Base-by-base conservation (phyloP, 2,797 vertebrate genomes). In the Graptemys geographica region DNA sequence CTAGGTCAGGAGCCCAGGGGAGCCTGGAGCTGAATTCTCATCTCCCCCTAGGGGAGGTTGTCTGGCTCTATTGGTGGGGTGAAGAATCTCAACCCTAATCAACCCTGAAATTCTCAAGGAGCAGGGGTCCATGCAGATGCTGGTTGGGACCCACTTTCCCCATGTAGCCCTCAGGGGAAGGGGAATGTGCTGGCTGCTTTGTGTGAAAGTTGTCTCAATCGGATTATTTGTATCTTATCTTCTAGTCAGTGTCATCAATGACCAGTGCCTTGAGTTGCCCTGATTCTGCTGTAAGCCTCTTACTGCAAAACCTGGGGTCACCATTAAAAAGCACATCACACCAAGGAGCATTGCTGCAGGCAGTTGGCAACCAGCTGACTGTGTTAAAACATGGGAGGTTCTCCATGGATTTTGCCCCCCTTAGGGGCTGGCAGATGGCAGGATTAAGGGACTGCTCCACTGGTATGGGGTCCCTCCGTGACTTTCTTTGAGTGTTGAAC, bases 261-360 rank as follows among this genome's bases (percentile, higher is more conserved):
- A 82, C 81, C 92, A 47, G 41, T 55, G 90, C 78, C 2, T 11
- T 69, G 87, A 96, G 93, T 91, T n/a, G 52, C 23, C 78, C 4
- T 23, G 92, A 95, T 96, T 91, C 95, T 86, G 80, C 0, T 1
- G 56, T 96, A 97, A 97, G 95, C 96, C 59, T 95, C 96, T 97
- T 98, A 97, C 74, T 0, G 2, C 83, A n/a, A 52, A 92, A 87
- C 49, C 55, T 0, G 41, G 95, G 94, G 96, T 96, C 89, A 93
- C 91, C 80, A 53, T 0, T 25, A 83, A 83, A 90, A 76, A 79
- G 78, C 86, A 92, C 31, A 0, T 86, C 33, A 82, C 0, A 0
- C 57, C 57, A 47, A 53, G 27, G n/a, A 7, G 56, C 80, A 55
- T 41, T 86, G 52, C 13, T 8, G 74, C 86, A 84, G 80, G 79